Base-by-base conservation (phyloP, 2,888 invertebrate species). In the Hermodice carunculata region DNA sequence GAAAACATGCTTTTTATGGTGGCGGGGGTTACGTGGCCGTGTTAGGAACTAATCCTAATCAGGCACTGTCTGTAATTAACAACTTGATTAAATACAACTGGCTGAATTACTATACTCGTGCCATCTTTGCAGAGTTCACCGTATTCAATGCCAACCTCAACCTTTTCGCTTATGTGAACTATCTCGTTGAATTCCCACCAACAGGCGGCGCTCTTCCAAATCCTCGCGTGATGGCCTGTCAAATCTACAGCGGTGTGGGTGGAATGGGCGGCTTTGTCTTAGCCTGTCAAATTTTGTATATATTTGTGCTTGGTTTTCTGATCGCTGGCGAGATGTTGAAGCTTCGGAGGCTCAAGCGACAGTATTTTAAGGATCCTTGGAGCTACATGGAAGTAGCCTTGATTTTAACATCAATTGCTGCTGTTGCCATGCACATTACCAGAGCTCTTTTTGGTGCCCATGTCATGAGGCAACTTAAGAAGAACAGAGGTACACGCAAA, bases 351-450 rank as follows among this genome's bases (percentile, higher is more conserved):
- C 40, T n/a, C n/a, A n/a, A n/a, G n/a, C n/a, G n/a, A n/a, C n/a
- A n/a, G 8, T 71, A 73, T 53, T 81, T 84, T 61, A 71, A 67
- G 40, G 68, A 77, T 26, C 78, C 81, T 61, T 84, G 85, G 83
- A 81, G 81, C 63, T 66, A 74, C 14, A 70, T 80, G 3, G 84
- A 85, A 64, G 51, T 82, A n/a, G 63, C 76, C 26, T 77, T 85
- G 37, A 77, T 83, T 26, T 67, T 66, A 17, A 75, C 80, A 74
- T 83, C 84, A 17, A 73, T 83, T 28, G 73, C 76, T 0, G 78
- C 79, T 22, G 77, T 82, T 28, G 78, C 81, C 46, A 78, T 83
- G 56, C 68, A 43, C 51, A 48, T 32, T 14, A 43, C 60, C 24
- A 43, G 61, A 32, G 63, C 59, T 17, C 28, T 56, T 14, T 28